Percentiles rank a stretch among this genome's conserved stretches.
Evolutionary conservation across 2,888 invertebrate genomes (phyloP).

Genomic region (Xylota segnis): DNA sequence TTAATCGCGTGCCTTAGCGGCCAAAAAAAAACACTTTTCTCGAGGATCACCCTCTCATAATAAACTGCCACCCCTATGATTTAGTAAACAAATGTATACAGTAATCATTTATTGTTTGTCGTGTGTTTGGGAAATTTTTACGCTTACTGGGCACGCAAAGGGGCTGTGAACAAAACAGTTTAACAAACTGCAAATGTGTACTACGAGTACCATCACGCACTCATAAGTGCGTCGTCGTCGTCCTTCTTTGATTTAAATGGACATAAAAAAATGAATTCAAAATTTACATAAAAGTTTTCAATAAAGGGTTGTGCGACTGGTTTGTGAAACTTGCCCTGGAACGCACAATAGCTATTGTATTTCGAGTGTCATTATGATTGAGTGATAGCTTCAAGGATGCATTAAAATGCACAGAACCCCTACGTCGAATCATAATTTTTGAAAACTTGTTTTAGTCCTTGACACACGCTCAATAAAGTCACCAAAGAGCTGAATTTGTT

Average conservation of each 20-base stretch:
- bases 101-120: constrained; percentile 14
- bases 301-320: constrained; percentile 44
- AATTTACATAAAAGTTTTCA: constrained; percentile 36
- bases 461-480: constrained; percentile 32
- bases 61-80: constrained; percentile 22
- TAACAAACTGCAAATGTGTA: constrained; percentile 37
- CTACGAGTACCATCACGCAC: background rate
- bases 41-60: constrained; percentile 28
- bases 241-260: constrained; percentile 13
- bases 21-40: constrained; percentile 17
- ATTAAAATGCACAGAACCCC: constrained; percentile 4
- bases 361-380: constrained; percentile 69
- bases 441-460: constrained; percentile 48
- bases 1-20: constrained; percentile 35
- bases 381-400: constrained; percentile 37
- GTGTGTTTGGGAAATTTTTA: constrained; percentile 43
- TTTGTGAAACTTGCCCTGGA: constrained; percentile 27
- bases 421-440: background rate
- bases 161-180: constrained; percentile 62
- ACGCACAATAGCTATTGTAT: constrained; percentile 46
- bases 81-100: constrained; percentile 29
- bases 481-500: constrained; percentile 16
- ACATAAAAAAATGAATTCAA: constrained; percentile 16
- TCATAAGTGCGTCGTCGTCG: constrained; percentile 12
- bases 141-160: constrained; percentile 46